Conservation (phyloP, 2,888 invertebrate genomes). For the Pegoplata infirma region DNA sequence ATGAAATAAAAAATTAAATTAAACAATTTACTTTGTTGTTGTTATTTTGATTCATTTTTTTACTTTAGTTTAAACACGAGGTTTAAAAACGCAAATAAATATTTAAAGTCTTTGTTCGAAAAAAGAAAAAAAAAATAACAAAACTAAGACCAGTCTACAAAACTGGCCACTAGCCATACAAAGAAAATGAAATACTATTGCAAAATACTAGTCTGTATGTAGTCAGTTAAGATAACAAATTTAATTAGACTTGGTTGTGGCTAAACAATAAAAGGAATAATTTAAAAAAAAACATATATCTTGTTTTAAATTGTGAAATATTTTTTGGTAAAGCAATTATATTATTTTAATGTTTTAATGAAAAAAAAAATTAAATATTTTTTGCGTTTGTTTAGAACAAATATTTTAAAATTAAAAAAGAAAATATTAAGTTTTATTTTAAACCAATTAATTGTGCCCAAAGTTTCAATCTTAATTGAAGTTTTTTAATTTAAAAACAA, state of each 20-base stretch:
- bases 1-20: background rate
- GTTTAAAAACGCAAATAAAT: background rate
- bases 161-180: background rate
- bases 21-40: constrained; percentile 16
- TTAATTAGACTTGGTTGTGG: background rate
- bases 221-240: background rate
- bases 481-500: constrained; percentile 9
- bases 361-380: too few species aligned
- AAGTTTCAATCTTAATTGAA: too few species aligned
- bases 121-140: background rate
- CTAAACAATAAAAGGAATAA: background rate
- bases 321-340: too few species aligned
- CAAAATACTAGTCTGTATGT: background rate
- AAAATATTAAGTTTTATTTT: too few species aligned
- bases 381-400: too few species aligned
- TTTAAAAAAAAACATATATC: too few species aligned
- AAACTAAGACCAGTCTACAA: background rate
- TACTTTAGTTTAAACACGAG: constrained; percentile 11
- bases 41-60: background rate
- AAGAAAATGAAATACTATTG: background rate
- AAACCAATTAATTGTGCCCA: background rate
- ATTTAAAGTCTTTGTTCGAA: background rate
- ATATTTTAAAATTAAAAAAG: too few species aligned
- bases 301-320: too few species aligned
- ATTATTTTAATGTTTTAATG: too few species aligned